phyloP scores from a whole-genome alignment of 2,113 vertebrate genomes.

The Petrocephalus zakoni region DNA sequence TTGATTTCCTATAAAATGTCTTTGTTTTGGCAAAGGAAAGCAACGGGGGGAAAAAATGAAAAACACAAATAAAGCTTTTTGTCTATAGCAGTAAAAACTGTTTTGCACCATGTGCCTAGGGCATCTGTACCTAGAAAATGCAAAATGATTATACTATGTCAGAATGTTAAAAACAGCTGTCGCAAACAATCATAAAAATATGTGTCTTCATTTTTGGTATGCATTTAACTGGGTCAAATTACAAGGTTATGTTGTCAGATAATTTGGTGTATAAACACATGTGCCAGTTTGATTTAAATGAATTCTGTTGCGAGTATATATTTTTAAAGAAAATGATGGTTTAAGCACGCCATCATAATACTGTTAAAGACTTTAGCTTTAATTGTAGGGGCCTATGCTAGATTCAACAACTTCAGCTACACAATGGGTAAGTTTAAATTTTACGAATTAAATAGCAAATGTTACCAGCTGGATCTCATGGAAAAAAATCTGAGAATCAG shows the following conservation, averaged over 20 bases:
- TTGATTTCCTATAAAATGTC: conserved; percentile 47
- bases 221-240: conserved; percentile 13
- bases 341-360: neutral
- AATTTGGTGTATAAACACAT: neutral
- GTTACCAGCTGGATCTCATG: neutral
- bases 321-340: conserved; percentile 26
- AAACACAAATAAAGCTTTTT: conserved; percentile 48
- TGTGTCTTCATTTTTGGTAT: conserved; percentile 8
- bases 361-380: conserved; percentile 11
- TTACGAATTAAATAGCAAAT: neutral
- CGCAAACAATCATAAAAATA: conserved; percentile 14
- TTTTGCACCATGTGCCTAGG: conserved; percentile 23
- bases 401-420: neutral
- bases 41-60: conserved; percentile 36
- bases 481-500: neutral
- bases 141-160: conserved; percentile 16
- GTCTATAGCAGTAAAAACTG: conserved; percentile 34
- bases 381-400: neutral
- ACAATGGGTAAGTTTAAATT: neutral
- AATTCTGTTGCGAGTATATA: conserved; percentile 18
- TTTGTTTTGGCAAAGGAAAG: conserved; percentile 44
- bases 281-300: conserved; percentile 15
- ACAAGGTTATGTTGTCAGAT: conserved; percentile 10
- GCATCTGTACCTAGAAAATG: conserved; percentile 17
- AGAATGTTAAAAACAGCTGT: conserved; percentile 23